phyloP scores from a whole-genome alignment of 2,797 vertebrate genomes.

The Onychomys leucogaster region DNA sequence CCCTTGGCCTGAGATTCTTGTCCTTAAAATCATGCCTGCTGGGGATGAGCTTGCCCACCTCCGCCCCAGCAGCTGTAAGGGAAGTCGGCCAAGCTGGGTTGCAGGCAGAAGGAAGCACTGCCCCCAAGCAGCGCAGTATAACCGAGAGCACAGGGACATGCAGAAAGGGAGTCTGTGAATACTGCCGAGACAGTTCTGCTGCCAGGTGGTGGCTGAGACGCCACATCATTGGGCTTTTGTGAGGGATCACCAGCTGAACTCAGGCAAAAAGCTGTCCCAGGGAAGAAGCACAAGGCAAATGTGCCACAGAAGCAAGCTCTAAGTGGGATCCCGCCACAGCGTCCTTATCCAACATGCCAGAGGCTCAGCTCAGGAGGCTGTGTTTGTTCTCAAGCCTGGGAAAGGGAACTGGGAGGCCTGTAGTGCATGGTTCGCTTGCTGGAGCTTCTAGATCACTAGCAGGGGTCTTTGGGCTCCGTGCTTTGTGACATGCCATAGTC shows the following conservation, averaged over 20 bases:
- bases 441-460: accelerated
- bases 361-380: neutral
- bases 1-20: neutral
- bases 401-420: accelerated
- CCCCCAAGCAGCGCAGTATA: neutral
- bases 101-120: neutral
- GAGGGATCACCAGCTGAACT: neutral
- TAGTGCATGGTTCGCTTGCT: accelerated
- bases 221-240: accelerated
- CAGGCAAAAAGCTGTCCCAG: neutral
- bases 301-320: neutral
- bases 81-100: conserved; percentile 44
- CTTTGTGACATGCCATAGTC: neutral
- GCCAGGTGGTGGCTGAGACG: neutral
- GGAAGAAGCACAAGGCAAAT: neutral
- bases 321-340: accelerated
- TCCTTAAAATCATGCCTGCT: neutral
- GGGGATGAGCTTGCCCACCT: neutral
- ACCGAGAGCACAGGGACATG: neutral
- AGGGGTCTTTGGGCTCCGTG: neutral
- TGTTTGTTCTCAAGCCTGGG: neutral
- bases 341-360: neutral
- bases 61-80: neutral
- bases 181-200: neutral
- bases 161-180: neutral